Base-by-base conservation (phyloP, 2,113 vertebrate genomes). In the Corythaeola cristata region DNA sequence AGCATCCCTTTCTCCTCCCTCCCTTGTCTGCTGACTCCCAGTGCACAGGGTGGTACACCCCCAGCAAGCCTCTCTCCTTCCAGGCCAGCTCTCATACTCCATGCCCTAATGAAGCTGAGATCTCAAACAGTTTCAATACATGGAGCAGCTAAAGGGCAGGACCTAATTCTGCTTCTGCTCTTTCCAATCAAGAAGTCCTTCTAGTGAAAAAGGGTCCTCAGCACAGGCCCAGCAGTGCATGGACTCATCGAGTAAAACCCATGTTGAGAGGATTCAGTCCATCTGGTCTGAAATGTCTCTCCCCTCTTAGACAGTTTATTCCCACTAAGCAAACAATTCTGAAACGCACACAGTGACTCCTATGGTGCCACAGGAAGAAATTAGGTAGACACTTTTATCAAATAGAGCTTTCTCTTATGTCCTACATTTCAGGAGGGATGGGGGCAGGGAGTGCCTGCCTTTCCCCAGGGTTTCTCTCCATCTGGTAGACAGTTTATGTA, bases 391-490 rank as follows among this genome's bases (percentile, higher is more conserved):
- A 4, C 8, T 87, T 79, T 27, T 47, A 45, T 78, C 52, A 52
- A 72, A 67, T 9, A 11, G 69, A 93, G 30, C 52, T 37, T 86
- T 75, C 72, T 94, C 45, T 69, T 33, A 47, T 1, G 30, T 49
- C 73, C 88, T 79, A 30, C 47, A 28, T 89, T 88, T 82, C 63
- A 60, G 64, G n/a, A 84, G 35, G 60, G 39, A 49, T 35, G 53
- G 63, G 64, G 80, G 69, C 44, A 90, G 83, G 84, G 79, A 91
- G 56, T 27, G 73, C 60, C 49, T 92, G 81, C 69, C 76, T 78
- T 82, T 92, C 92, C 94, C 77, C 32, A 86, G 92, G 89, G 89
- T 78, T 82, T 62, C 53, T 90, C 56, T 92, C 94, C 95, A 95
- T 94, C 93, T 95, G 95, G 62, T 62, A 90, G 86, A 45, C 66